phyloP scores from a whole-genome alignment of 1,140 invertebrate species.

The Ooceraea biroi region DNA sequence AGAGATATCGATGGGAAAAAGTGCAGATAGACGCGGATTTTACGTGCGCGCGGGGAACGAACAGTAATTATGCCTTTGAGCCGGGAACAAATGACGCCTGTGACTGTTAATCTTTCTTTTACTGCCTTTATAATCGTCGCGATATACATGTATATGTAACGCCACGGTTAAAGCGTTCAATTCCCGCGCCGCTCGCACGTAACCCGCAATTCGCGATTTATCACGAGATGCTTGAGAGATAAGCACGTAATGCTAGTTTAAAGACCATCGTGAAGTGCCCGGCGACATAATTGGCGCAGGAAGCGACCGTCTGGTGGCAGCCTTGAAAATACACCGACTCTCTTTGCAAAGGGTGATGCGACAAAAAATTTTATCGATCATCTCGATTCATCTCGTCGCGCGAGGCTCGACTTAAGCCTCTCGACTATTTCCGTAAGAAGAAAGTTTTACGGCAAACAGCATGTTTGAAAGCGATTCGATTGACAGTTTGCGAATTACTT shows the following conservation, averaged over 20 bases:
- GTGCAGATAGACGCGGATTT: slow-evolving; percentile 31
- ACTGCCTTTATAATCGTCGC: slow-evolving; percentile 36
- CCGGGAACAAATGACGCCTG: slow-evolving; percentile 22
- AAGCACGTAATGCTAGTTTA: slow-evolving; percentile 46
- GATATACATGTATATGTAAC: neutral
- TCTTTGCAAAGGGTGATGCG: slow-evolving; percentile 2
- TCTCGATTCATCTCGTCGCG: slow-evolving; percentile 10
- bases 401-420: neutral
- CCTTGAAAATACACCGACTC: slow-evolving; percentile 37
- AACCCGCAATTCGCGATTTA: slow-evolving; percentile 50
- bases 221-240: slow-evolving; percentile 41
- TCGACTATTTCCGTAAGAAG: neutral
- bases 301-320: neutral
- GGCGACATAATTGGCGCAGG: slow-evolving; percentile 21
- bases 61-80: slow-evolving; percentile 36
- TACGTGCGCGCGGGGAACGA: slow-evolving; percentile 1
- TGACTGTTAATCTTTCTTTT: slow-evolving; percentile 30
- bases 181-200: slow-evolving; percentile 40
- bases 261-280: slow-evolving; percentile 39
- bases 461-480: too few relatives aligned
- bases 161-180: slow-evolving; percentile 42
- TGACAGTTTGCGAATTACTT: too few relatives aligned
- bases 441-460: slow-evolving; percentile 39
- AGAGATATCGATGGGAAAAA: slow-evolving; percentile 2
- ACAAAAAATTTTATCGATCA: slow-evolving; percentile 29